Base-by-base conservation (phyloP, 2,797 vertebrate genomes). In the Miichthys miiuy region DNA sequence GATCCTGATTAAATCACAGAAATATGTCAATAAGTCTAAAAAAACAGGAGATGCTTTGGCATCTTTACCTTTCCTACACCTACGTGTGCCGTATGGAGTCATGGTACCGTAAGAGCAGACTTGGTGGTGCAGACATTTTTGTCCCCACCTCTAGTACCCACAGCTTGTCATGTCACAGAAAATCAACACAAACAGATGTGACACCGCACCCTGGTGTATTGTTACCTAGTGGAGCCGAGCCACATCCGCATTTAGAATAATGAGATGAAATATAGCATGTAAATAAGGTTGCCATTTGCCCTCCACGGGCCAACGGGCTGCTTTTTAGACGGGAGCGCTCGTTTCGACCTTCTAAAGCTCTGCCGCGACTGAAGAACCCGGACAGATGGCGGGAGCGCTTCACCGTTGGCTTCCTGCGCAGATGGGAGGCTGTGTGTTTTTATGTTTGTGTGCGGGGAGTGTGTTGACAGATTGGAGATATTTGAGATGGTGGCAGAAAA, bases 141-240 rank as follows among this genome's bases (percentile, higher is more conserved):
- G 5, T 4, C 13, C 17, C 62, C 62, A 80, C 60, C 75, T 80
- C 65, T n/a, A 17, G 4, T 56, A 73, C 64, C 68, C 56, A 46
- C 80, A 72, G 81, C 74, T 87, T 82, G 82, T 87, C 79, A 72
- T 69, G 85, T 82, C 81, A 80, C 67, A 68, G 69, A 18, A 61
- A 85, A 85, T 80, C 76, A 80, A 74, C 80, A 70, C 46, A 51
- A 84, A 72, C 84, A 78, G 79, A 89, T 84, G 83, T 71, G 68
- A 81, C 77, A 56, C 74, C 4, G 68, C 60, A 30, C 69, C 75
- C 61, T 46, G 52, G 64, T 5, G 69, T 65, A 63, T 55, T 80
- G 77, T 57, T 75, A 77, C 20, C 60, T 25, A 4, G 74, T 17
- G 41, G 30, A 54, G 54, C 80, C 38, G 42, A 84, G 66, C 56